Evolutionary conservation across 2,888 invertebrate genomes (phyloP).

Genomic region (Balanococcus diminutus): DNA sequence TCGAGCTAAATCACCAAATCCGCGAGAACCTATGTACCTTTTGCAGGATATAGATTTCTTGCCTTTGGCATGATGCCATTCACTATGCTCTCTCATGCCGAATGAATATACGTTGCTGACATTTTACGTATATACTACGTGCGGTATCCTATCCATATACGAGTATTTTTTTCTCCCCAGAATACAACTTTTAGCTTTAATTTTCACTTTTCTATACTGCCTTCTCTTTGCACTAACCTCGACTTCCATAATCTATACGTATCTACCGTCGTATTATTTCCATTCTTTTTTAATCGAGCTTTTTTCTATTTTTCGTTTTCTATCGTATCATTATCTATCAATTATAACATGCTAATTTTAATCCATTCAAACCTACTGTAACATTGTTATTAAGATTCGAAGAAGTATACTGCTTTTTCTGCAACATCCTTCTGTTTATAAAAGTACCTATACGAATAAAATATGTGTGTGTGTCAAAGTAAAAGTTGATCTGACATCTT

Average conservation of each 20-base stretch:
- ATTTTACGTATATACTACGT: too few species aligned
- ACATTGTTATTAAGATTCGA: not conserved
- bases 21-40: constrained; percentile 51
- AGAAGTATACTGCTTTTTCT: not conserved
- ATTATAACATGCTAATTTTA: constrained; percentile 17
- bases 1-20: constrained; percentile 44
- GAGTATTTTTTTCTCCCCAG: not conserved
- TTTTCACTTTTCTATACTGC: constrained; percentile 38
- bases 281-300: not conserved
- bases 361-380: not conserved
- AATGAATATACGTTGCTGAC: constrained; percentile 24
- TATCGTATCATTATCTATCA: too few species aligned
- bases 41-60: constrained; percentile 49
- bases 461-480: not conserved
- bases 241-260: too few species aligned
- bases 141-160: too few species aligned
- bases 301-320: too few species aligned
- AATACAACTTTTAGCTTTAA: constrained; percentile 20
- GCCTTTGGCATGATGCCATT: constrained; percentile 46
- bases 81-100: constrained; percentile 36
- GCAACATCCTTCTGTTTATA: not conserved
- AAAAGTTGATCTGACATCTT: not conserved
- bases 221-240: too few species aligned
- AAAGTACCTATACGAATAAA: too few species aligned
- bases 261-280: not conserved